Base-by-base conservation (phyloP, 1,140 invertebrate genomes). In the Atta cephalotes region DNA sequence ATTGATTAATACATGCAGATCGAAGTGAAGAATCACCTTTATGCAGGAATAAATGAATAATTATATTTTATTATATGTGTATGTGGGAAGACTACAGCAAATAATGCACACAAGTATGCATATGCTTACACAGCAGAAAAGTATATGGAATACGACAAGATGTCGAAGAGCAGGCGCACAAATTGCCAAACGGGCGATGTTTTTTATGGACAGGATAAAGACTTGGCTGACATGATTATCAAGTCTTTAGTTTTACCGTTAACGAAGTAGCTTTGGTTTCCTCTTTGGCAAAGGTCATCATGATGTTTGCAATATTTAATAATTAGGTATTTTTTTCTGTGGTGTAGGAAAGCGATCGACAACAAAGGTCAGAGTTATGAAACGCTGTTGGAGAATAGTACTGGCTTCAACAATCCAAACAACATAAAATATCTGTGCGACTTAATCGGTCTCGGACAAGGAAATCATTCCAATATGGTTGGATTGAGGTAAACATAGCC, bases 351-450 rank as follows among this genome's bases (percentile, higher is more conserved):
- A 96, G 97, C 97, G 63, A 96, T 97, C 95, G 97, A 97, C 95
- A 96, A 96, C 96, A 97, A 97, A 95, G 97, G 96, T 92, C 97
- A 97, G 95, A 97, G 95, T 91, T 99, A 97, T 96, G 97, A 98
- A 96, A 97, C 97, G 90, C 96, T 98, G 92, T 96, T 99, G 93
- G 96, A 97, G 95, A 97, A 97, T 95, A 98, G 97, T 92, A 96
- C 97, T 91, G 98, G 98, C 90, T 98, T 98, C 96, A 97, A 97
- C 96, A 99, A 99, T 96, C 98, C 98, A 58, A 98, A 98, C 95
- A 98, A 97, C 96, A 97, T 98, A 92, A 97, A 97, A 95, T 97
- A 97, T 96, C 96, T 98, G 81, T 96, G 97, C 88, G 96, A 97
- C 92, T 95, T 96, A 80, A 96, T 98, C 93, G 97, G 97, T 77